Evolutionary conservation across 2,113 vertebrate species (phyloP).

Genomic region (Trematomus loennbergii): DNA sequence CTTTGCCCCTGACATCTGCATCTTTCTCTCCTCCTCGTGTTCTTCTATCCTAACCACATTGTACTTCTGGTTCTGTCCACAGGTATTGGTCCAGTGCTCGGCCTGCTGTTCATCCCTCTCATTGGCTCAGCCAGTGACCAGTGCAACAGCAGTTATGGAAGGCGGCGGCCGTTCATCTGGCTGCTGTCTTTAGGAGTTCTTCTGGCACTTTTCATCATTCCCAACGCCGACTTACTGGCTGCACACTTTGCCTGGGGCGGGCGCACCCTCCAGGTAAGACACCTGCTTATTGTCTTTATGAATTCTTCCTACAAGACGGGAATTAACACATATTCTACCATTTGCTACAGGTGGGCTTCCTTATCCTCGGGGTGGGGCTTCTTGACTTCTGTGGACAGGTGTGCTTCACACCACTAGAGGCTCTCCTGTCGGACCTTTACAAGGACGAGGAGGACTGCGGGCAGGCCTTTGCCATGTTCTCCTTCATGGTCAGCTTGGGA

Average conservation of each 20-base stretch:
- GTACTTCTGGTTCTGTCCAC: constrained; percentile 12
- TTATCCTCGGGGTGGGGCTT: constrained; percentile 85
- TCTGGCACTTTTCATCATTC: constrained; percentile 84
- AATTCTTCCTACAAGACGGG: background rate
- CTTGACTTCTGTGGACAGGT: constrained; percentile 87
- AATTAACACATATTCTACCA: background rate
- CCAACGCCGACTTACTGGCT: constrained; percentile 81
- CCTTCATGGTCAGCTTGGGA: constrained; percentile 87
- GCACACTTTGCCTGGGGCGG: constrained; percentile 76
- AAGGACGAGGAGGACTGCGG: constrained; percentile 81
- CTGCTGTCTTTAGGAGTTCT: constrained; percentile 85
- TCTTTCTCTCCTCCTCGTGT: background rate
- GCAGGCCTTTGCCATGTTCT: constrained; percentile 86
- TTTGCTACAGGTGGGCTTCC: constrained; percentile 79
- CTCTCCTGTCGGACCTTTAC: constrained; percentile 85
- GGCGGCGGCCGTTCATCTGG: constrained; percentile 86
- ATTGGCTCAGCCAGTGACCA: constrained; percentile 87
- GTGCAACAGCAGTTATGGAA: constrained; percentile 84
- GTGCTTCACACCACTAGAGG: constrained; percentile 86
- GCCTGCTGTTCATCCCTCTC: constrained; percentile 85
- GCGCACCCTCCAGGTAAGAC: constrained; percentile 72
- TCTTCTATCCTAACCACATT: background rate
- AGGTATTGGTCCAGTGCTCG: constrained; percentile 87
- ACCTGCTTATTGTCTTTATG: background rate
- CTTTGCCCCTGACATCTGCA: too few species aligned